Evolutionary conservation across 2,113 vertebrate species (phyloP).

Genomic region (Brachyhypopomus gauderio): DNA sequence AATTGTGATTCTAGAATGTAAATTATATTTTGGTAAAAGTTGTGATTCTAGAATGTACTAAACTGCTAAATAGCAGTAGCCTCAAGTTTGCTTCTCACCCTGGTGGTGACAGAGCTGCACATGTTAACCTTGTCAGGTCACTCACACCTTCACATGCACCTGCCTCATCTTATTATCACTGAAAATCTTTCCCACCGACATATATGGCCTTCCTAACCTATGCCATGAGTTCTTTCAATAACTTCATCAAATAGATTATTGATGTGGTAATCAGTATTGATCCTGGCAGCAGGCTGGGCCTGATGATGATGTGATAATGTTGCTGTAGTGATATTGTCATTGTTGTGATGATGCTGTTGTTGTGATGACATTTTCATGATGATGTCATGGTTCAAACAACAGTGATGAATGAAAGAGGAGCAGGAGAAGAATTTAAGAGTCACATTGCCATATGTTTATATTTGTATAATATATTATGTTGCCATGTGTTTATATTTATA

Average conservation of each 20-base stretch:
- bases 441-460: too few species aligned
- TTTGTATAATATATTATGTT: too few species aligned
- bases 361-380: too few species aligned
- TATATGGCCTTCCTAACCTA: neutral
- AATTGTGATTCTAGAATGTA: too few species aligned
- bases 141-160: neutral
- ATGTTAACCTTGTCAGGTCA: neutral
- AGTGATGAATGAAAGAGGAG: neutral
- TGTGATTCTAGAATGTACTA: too few species aligned
- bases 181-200: neutral
- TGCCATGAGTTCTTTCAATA: neutral
- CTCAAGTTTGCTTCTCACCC: too few species aligned
- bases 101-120: neutral
- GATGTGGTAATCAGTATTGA: constrained; percentile 36
- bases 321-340: too few species aligned
- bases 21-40: too few species aligned
- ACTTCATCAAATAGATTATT: constrained; percentile 38
- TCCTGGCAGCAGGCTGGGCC: constrained; percentile 20
- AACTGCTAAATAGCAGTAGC: too few species aligned
- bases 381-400: too few species aligned
- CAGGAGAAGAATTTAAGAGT: neutral
- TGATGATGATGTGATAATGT: neutral
- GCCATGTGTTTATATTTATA: too few species aligned
- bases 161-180: neutral
- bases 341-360: too few species aligned